Evolutionary conservation across 2,113 vertebrate genomes (phyloP).

Genomic region (Crocuta crocuta): DNA sequence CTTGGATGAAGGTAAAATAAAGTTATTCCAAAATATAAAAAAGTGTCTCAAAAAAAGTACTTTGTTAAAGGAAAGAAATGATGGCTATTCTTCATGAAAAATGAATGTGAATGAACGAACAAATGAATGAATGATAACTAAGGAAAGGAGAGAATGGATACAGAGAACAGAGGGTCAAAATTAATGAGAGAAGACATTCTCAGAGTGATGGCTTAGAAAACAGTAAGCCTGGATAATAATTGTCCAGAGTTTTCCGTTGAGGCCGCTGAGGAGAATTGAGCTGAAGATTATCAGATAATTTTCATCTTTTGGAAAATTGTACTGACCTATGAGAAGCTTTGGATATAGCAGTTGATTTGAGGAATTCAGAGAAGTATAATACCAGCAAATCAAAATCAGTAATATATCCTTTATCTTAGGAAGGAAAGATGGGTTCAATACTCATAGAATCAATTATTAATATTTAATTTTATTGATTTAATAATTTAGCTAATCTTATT

Average conservation of each 20-base stretch:
- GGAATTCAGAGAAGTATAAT: background rate
- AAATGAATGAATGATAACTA: background rate
- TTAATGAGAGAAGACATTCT: background rate
- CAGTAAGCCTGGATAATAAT: background rate
- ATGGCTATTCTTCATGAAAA: background rate
- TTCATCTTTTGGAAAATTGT: background rate
- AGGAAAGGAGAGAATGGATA: background rate
- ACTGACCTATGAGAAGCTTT: background rate
- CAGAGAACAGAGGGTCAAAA: background rate
- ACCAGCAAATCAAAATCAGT: background rate
- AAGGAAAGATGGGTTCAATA: background rate
- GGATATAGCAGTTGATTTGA: background rate
- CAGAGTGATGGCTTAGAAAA: background rate
- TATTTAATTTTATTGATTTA: background rate
- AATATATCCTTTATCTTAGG: background rate
- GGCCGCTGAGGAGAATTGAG: background rate
- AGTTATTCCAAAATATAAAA: background rate
- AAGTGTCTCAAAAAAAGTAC: background rate
- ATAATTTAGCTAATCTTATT: background rate
- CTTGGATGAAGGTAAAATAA: background rate
- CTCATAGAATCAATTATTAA: background rate
- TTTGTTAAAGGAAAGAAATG: background rate
- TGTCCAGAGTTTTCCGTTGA: background rate
- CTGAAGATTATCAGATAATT: background rate
- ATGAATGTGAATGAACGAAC: background rate